Percentiles rank a stretch among this genome's conserved stretches.
phyloP scores from a whole-genome alignment of 2,888 invertebrate genomes.

The Zeuzera pyrina region DNA sequence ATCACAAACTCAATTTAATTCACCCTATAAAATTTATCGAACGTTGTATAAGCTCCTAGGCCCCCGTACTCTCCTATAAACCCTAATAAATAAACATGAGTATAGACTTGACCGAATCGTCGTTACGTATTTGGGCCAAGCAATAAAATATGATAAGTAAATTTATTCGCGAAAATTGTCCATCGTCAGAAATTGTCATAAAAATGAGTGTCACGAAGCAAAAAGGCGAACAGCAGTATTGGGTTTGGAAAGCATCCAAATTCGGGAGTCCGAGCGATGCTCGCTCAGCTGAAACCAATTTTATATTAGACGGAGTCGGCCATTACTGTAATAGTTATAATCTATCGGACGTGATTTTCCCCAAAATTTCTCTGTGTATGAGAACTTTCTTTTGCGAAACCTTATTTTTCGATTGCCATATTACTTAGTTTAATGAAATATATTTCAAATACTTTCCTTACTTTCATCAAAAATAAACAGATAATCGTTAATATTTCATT shows the following conservation, averaged over 20 bases:
- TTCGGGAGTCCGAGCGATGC: conserved; percentile 15
- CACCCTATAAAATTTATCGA: conserved; percentile 19
- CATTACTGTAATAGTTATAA: conserved; percentile 27
- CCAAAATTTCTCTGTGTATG: no score
- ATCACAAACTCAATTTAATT: conserved; percentile 16
- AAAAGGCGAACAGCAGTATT: conserved; percentile 17
- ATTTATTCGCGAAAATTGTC: conserved; percentile 36
- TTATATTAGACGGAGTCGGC: conserved; percentile 25
- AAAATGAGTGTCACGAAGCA: conserved; percentile 27
- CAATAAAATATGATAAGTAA: conserved; percentile 46
- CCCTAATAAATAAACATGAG: conserved; percentile 55
- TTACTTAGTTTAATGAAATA: no score
- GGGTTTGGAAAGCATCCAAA: conserved; percentile 18
- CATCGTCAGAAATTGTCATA: conserved; percentile 26
- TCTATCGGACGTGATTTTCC: conserved; percentile 21
- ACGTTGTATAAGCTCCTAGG: conserved; percentile 11
- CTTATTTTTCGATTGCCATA: no score
- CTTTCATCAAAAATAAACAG: no score
- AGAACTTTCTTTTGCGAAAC: no score
- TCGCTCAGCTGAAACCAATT: conserved; percentile 31
- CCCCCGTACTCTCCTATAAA: conserved; percentile 18
- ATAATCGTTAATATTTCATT: no score
- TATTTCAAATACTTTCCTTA: no score
- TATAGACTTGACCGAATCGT: conserved; percentile 28
- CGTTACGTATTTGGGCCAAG: conserved; percentile 15